Base-by-base conservation (phyloP, 2,797 vertebrate species). In the Phyllotis vaccarum region DNA sequence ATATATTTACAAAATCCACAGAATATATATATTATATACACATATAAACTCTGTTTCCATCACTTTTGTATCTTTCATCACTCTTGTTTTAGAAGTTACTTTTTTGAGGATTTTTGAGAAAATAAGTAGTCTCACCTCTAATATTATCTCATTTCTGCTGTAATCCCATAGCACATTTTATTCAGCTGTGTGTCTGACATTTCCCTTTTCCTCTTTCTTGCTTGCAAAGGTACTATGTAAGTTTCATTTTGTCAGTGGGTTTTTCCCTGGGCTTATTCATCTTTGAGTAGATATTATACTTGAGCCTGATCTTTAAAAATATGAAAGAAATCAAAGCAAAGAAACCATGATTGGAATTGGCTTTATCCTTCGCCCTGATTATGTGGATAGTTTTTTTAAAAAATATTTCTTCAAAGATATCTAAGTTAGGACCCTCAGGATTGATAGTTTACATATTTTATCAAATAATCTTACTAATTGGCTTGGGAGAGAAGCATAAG, bases 91-190 rank as follows among this genome's bases (percentile, higher is more conserved):
- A 68, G 62, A 79, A 12, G n/a, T 34, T 3, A 37, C 43, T 80
- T 37, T 64, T 76, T 43, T 29, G 52, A 86, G 79, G 75, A 87
- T 62, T 91, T 12, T 75, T 87, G 58, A 95, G 68, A 89, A 56
- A 92, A 70, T 56, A 27, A 92, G 3, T 83, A 60, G 46, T 78
- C 91, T 80, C 75, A 83, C 13, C 46, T 90, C 46, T 14, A 76
- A 70, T 89, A 89, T 91, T 46, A 90, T 93, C 96, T 93, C 58
- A 75, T 80, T 87, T 81, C 60, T 81, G n/a, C 94, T 93, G 72
- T 75, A 92, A 79, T 62, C 37, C n/a, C 86, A 66, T 27, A 81
- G 92, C 12, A 92, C 8, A 58, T 89, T 70, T 89, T 83, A 86
- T 93, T 87, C 93, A 60, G 88, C 46, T 49, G 16, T 54, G 68